These are phyloP conservation scores for Gephyroberyx darwinii DNA, from an alignment of 2,797 vertebrate species.

Conservation along the genomic window DNA sequence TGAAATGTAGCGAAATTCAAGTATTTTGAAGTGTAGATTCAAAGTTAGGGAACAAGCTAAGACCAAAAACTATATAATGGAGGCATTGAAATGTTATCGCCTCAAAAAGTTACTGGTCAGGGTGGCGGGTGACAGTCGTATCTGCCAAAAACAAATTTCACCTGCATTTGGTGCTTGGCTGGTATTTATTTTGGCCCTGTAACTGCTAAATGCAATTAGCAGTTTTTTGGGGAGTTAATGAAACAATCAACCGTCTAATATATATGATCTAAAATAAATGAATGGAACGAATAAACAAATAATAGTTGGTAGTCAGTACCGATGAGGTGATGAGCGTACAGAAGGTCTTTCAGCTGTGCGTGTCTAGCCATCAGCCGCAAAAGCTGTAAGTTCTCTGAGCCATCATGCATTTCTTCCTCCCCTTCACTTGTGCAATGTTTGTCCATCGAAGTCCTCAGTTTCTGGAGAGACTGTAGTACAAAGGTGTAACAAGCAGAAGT, in stretches of 20 bases:
- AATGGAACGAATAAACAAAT: not conserved
- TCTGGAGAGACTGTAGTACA: constrained; percentile 57
- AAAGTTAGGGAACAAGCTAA: too few species aligned
- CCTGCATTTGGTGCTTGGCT: too few species aligned
- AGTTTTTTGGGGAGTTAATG: not conserved
- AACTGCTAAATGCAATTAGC: too few species aligned
- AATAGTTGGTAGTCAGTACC: constrained; percentile 72
- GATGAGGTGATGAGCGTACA: constrained; percentile 83
- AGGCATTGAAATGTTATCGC: too few species aligned
- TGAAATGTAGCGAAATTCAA: too few species aligned
- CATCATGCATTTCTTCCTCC: constrained; percentile 51
- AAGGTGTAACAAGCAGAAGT: not conserved
- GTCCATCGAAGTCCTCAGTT: constrained; percentile 61
- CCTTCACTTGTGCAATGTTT: constrained; percentile 40
- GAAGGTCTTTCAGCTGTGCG: constrained; percentile 75
- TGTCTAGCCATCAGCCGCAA: constrained; percentile 75
- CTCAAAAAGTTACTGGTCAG: too few species aligned
- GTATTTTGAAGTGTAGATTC: too few species aligned
- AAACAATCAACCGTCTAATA: not conserved
- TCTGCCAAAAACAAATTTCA: too few species aligned
- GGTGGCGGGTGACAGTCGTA: too few species aligned
- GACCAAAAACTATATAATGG: too few species aligned
- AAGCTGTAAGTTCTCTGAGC: constrained; percentile 45
- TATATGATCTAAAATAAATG: not conserved
- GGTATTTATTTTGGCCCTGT: too few species aligned